These are phyloP conservation scores for Anticlea derivata DNA, from an alignment of 2,888 invertebrate genomes.

Conservation along the genomic window DNA sequence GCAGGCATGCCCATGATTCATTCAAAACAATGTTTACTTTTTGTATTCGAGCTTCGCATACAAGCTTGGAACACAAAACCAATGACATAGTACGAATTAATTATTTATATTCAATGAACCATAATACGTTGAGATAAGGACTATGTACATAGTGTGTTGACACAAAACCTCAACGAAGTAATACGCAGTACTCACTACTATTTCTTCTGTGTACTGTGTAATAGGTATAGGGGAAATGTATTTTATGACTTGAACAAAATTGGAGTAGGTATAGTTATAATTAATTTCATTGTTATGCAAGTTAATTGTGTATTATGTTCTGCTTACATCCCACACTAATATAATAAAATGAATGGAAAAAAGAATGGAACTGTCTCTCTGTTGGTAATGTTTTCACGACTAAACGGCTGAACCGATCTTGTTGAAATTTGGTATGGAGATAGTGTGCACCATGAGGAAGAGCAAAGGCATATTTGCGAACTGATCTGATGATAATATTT, in stretches of 20 bases:
- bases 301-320: background rate
- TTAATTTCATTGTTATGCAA: background rate
- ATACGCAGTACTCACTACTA: background rate
- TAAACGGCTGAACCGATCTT: too few species aligned
- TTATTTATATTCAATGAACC: conserved; percentile 35
- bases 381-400: too few species aligned
- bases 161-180: conserved; percentile 59
- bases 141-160: conserved; percentile 23
- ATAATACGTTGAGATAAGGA: conserved; percentile 35
- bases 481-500: too few species aligned
- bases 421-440: too few species aligned
- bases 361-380: too few species aligned
- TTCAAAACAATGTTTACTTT: conserved; percentile 19
- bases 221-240: background rate
- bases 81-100: conserved; percentile 19
- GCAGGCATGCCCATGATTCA: conserved; percentile 38
- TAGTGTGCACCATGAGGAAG: too few species aligned
- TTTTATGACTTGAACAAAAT: background rate
- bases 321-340: too few species aligned
- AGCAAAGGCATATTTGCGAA: too few species aligned
- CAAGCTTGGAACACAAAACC: conserved; percentile 61
- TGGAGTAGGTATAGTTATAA: background rate
- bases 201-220: background rate
- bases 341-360: too few species aligned
- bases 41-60: conserved; percentile 9